These are phyloP conservation scores for Bambusicola thoracicus DNA, from an alignment of 2,113 vertebrate genomes.

Conservation along the genomic window DNA sequence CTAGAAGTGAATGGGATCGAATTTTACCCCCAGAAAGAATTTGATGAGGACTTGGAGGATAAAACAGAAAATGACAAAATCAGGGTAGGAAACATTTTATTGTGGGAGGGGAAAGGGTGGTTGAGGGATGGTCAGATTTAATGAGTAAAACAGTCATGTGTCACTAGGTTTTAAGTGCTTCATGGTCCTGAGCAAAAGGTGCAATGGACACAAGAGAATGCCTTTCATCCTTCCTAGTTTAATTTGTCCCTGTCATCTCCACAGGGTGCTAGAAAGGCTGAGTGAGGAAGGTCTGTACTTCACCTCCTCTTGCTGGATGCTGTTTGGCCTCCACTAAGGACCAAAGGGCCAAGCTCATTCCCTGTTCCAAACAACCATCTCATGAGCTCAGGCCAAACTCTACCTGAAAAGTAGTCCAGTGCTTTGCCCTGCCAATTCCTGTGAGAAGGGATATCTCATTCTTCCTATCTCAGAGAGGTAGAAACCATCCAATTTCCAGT, in stretches of 20 bases:
- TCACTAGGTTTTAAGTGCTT: neutral
- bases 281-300: neutral
- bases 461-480: neutral
- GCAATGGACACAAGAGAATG: neutral
- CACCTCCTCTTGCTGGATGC: neutral
- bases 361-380: neutral
- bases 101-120: neutral
- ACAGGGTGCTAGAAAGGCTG: neutral
- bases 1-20: constrained; percentile 92
- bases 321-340: neutral
- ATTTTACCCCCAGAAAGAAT: constrained; percentile 97
- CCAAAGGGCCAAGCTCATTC: neutral
- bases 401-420: neutral
- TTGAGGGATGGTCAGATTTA: neutral
- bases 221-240: neutral
- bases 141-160: neutral
- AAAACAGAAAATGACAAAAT: constrained; percentile 98
- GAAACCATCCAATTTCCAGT: neutral
- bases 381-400: neutral
- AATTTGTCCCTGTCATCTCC: neutral
- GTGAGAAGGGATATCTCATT: neutral
- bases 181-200: neutral
- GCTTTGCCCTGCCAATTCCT: neutral
- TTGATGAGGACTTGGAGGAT: constrained; percentile 97
- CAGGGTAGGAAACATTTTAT: constrained; percentile 82